These are phyloP conservation scores for Dendroctonus ponderosae DNA, from an alignment of 1,140 invertebrate genomes.

Conservation along the genomic window DNA sequence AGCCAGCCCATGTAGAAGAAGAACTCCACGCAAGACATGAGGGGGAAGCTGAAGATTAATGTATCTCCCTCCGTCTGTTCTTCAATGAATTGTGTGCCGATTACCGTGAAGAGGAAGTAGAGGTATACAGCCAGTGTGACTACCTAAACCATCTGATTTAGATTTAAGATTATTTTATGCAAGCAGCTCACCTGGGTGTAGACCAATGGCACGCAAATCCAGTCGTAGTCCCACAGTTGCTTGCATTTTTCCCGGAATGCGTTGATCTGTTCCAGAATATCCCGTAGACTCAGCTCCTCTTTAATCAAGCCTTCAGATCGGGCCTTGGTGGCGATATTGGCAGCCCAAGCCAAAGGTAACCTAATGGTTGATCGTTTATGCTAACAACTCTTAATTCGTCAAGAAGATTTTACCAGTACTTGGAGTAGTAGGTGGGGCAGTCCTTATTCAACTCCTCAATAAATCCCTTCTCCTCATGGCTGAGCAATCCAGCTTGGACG, in stretches of 20 bases:
- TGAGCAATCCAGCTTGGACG: constrained; percentile 83
- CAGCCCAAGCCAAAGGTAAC: constrained; percentile 74
- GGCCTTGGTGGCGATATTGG: constrained; percentile 64
- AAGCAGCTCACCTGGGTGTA: constrained; percentile 72
- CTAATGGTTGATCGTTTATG: constrained; percentile 13
- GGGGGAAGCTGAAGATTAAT: constrained; percentile 77
- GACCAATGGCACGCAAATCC: constrained; percentile 81
- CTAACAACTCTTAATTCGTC: too few relatives aligned
- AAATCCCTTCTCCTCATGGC: constrained; percentile 81
- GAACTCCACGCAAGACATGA: constrained; percentile 81
- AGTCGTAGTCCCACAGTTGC: constrained; percentile 76
- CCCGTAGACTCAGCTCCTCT: constrained; percentile 72
- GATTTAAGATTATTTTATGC: neutral
- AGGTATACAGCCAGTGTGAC: constrained; percentile 73
- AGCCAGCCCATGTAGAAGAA: constrained; percentile 91
- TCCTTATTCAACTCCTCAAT: constrained; percentile 77
- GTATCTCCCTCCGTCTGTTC: constrained; percentile 51
- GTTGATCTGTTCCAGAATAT: constrained; percentile 66
- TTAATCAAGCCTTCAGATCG: constrained; percentile 70
- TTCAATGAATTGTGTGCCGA: constrained; percentile 60
- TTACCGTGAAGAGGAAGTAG: constrained; percentile 68
- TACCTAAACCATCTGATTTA: constrained; percentile 33
- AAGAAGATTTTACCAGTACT: constrained; percentile 69
- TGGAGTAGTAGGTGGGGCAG: constrained; percentile 80
- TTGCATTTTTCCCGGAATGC: constrained; percentile 68